Base-by-base conservation (phyloP, 2,797 vertebrate species). In the Enteromius unitaeniatus region DNA sequence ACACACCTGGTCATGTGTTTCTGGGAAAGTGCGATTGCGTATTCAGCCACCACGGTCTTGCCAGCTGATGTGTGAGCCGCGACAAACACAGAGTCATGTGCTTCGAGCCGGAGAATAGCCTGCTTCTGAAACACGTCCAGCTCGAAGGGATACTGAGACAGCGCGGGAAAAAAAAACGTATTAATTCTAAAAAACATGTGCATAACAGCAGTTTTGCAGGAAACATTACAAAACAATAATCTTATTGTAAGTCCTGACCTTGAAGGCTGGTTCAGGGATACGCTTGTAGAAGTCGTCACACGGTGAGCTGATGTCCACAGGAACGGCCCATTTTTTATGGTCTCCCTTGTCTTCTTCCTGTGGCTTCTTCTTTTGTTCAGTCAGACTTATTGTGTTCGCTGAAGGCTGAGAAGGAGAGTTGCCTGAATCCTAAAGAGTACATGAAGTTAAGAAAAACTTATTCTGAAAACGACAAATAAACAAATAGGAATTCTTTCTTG, bases 41-140 rank as follows among this genome's bases (percentile, higher is more conserved):
- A 98, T 53, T 98, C 97, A 0, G 97, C 97, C 88, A 97, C 97
- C 85, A 97, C 97, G 0, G 97, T 98, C 92, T 98, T 98, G 49
- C 97, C 97, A 0, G 97, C 97, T 0, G 97, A 98, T 0, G 97
- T 98, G 92, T 98, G 97, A 0, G 97, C 97, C 0, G 97, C 97
- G 0, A 98, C 96, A 65, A 98, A 97, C 65, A 98, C 96, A 0
- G 97, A 97, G 40, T 97, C 94, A 0, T 96, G 97, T 51, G 93
- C 93, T 88, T 98, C 97, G 86, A 98, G 92, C 84, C 95, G 92
- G 88, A 97, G 93, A 68, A 98, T 94, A 0, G 97, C 97, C 90
- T 98, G 97, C 84, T 98, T 98, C 95, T 98, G 97, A 91, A 98
- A 98, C 23, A 95, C 93, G 0, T 98, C 97, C 42, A 96, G 92